Base-by-base conservation (phyloP, 2,113 vertebrate species). In the Hylia prasina region DNA sequence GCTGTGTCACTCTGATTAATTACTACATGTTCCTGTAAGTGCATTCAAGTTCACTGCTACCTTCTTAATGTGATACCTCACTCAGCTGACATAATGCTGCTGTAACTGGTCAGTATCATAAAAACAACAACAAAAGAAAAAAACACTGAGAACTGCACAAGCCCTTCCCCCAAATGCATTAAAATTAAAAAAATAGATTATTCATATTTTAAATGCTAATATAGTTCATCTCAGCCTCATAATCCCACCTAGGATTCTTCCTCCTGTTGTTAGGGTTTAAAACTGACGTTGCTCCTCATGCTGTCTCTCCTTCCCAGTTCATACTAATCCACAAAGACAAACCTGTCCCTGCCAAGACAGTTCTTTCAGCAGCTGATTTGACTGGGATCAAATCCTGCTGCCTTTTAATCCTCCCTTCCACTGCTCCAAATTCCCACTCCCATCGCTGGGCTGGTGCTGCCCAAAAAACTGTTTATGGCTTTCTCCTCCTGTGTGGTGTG, bases 401-500 rank as follows among this genome's bases (percentile, higher is more conserved):
- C 31, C 37, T 87, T 72, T 48, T 7, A 7, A 9, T 65, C 22
- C 70, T 68, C 50, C 6, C 23, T 61, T 79, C 31, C 51, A 37
- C 30, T 8, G 7, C 45, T 73, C 39, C 56, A 54, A 30, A n/a
- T 20, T 88, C 39, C 23, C 1, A 1, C 79, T 76, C 57, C 79
- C 54, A 35, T 17, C 0, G 0, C 60, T 2, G 4, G 28, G 44
- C 35, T 44, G 4, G 7, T 2, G 3, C 58, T 24, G 35, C 35
- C 53, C 31, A n/a, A 70, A 33, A 47, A 51, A 3, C 28, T 45
- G 17, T 39, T 69, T 5, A 24, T 40, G 1, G 4, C 56, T 4
- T 44, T 4, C 24, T 78, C 53, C 44, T 57, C 33, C 48, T 1
- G 1, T 0, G 0, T 4, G 10, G 11, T 10, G 4, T 8, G 10